Conservation (phyloP, 1,140 invertebrate genomes). For the Lerema accius region DNA sequence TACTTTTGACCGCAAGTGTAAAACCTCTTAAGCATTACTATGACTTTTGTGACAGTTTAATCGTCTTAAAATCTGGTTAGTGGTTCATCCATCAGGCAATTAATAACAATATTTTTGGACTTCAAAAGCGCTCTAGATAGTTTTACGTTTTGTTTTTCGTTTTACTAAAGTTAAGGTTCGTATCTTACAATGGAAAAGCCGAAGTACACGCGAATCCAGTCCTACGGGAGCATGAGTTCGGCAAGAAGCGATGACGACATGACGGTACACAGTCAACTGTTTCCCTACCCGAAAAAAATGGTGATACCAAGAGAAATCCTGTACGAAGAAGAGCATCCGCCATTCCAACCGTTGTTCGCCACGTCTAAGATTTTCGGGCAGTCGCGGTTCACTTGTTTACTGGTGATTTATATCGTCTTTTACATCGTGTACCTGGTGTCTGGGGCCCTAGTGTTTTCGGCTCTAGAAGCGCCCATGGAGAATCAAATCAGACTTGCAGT, state of each 20-base stretch:
- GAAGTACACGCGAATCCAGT: slow-evolving; percentile 67
- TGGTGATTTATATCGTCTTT: slow-evolving; percentile 84
- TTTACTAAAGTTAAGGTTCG: no score
- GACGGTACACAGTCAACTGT: slow-evolving; percentile 73
- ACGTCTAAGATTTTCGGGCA: slow-evolving; percentile 72
- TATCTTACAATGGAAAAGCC: slow-evolving; percentile 49
- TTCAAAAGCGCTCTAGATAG: slow-evolving; percentile 9
- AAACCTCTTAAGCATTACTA: not conserved
- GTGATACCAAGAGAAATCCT: slow-evolving; percentile 63
- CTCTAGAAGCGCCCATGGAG: slow-evolving; percentile 88
- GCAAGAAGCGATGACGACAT: slow-evolving; percentile 72
- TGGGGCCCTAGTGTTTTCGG: slow-evolving; percentile 90
- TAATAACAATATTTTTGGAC: slow-evolving; percentile 22
- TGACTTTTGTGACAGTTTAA: slow-evolving; percentile 21
- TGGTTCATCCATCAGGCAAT: slow-evolving; percentile 5
- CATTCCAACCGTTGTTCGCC: slow-evolving; percentile 64
- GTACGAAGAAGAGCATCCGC: slow-evolving; percentile 73
- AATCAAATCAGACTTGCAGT: slow-evolving; percentile 82
- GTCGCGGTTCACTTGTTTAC: slow-evolving; percentile 75
- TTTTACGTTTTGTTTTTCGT: slow-evolving; percentile 24
- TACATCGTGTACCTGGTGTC: slow-evolving; percentile 89
- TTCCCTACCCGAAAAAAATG: slow-evolving; percentile 71
- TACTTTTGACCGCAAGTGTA: slow-evolving; percentile 24
- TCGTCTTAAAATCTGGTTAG: slow-evolving; percentile 21
- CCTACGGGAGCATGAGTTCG: slow-evolving; percentile 75